Percentiles rank a stretch among this genome's conserved stretches.
These are phyloP conservation scores for Narcine bancroftii DNA, from an alignment of 2,113 vertebrate species.

Conservation along the genomic window DNA sequence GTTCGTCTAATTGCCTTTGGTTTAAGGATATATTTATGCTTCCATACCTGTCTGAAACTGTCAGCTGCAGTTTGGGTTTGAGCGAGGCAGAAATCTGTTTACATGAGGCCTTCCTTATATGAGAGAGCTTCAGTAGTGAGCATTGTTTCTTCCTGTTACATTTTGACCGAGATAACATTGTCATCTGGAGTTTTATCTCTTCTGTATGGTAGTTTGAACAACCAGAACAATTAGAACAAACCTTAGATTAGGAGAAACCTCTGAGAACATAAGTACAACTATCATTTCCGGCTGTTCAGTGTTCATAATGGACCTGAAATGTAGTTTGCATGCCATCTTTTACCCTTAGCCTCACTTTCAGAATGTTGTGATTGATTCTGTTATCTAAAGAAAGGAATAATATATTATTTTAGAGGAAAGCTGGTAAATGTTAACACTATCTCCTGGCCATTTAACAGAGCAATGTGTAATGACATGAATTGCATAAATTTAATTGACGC, in stretches of 20 bases:
- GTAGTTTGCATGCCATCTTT: not conserved
- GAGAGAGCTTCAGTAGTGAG: not conserved
- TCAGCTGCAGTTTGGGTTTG: not conserved
- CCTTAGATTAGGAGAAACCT: not conserved
- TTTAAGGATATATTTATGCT: not conserved
- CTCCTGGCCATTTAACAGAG: not conserved
- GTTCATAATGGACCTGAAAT: not conserved
- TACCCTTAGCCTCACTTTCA: not conserved
- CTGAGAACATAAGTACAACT: not conserved
- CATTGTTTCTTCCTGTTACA: constrained; percentile 15
- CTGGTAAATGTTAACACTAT: too few species aligned
- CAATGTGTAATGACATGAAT: not conserved
- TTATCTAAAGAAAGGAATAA: not conserved
- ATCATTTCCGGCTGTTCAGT: not conserved
- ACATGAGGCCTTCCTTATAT: not conserved
- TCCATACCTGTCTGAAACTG: not conserved
- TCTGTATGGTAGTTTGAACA: not conserved
- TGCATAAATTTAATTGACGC: not conserved
- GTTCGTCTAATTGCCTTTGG: not conserved
- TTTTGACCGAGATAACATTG: not conserved
- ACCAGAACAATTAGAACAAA: not conserved
- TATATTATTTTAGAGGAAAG: not conserved
- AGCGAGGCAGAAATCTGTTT: not conserved
- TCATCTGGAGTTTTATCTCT: constrained; percentile 5
- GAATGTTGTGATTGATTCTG: not conserved